These are phyloP conservation scores for Pteromalus puparum DNA, from an alignment of 1,140 invertebrate genomes.

Conservation along the genomic window DNA sequence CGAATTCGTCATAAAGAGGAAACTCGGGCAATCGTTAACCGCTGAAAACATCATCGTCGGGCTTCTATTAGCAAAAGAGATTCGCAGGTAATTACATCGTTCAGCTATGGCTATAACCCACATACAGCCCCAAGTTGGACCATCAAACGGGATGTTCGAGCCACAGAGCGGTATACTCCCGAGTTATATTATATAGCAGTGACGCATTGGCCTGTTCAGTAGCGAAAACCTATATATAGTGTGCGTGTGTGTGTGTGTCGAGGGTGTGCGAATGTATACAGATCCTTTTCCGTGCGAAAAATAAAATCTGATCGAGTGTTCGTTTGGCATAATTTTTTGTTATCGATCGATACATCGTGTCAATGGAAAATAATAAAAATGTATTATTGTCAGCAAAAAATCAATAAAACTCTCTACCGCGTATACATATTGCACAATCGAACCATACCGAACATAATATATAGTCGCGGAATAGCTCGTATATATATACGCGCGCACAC, in stretches of 20 bases:
- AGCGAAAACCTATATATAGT: not conserved
- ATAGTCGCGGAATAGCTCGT: too few relatives aligned
- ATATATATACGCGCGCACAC: not conserved
- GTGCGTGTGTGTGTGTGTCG: not conserved
- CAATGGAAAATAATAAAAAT: too few relatives aligned
- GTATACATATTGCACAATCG: not conserved
- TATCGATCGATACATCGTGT: too few relatives aligned
- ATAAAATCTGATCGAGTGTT: too few relatives aligned
- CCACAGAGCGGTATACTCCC: not conserved
- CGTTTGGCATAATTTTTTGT: too few relatives aligned
- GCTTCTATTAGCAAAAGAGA: conserved; percentile 33
- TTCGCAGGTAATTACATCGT: conserved; percentile 13
- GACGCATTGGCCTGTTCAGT: not conserved
- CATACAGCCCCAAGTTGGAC: not conserved
- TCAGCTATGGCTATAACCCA: not conserved
- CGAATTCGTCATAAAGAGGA: not conserved
- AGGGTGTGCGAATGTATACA: not conserved
- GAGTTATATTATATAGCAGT: not conserved
- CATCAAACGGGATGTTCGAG: conserved; percentile 1
- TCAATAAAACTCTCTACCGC: not conserved
- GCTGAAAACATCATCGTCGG: not conserved
- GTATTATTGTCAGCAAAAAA: too few relatives aligned
- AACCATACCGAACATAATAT: too few relatives aligned
- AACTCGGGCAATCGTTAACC: too few relatives aligned
- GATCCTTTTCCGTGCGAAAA: too few relatives aligned